A percentile compares a stretch with the other conserved stretches of the same genome.
phyloP scores from a whole-genome alignment of 2,888 invertebrate genomes.

The Hybos culiciformis region DNA sequence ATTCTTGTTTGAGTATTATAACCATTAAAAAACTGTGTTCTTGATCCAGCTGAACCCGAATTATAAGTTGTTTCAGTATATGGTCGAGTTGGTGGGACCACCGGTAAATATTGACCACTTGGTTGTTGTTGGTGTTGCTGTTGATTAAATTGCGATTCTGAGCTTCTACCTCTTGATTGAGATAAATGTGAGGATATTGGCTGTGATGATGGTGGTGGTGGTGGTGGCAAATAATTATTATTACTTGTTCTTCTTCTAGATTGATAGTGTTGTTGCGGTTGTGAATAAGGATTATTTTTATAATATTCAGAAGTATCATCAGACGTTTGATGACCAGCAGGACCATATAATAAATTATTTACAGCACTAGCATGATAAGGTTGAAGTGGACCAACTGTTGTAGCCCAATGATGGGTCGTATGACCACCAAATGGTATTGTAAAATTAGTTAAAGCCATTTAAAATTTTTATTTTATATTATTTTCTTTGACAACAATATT shows the following conservation, averaged over 20 bases:
- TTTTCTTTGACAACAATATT: no score
- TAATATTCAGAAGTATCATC: conserved; percentile 25
- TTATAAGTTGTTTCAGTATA: neutral
- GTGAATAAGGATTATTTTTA: conserved; percentile 34
- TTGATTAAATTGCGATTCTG: conserved; percentile 2
- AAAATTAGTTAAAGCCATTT: conserved; percentile 34
- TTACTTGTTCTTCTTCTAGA: conserved; percentile 5
- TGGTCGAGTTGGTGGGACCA: conserved; percentile 18
- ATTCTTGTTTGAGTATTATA: conserved; percentile 10
- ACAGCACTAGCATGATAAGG: conserved; percentile 32
- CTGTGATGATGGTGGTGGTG: conserved; percentile 15
- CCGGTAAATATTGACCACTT: conserved; percentile 12
- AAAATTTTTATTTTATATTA: conserved; percentile 1
- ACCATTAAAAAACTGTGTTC: conserved; percentile 10
- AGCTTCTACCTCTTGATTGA: neutral
- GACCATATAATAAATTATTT: conserved; percentile 33
- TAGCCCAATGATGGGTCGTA: conserved; percentile 28
- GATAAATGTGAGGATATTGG: neutral
- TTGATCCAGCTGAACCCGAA: conserved; percentile 7
- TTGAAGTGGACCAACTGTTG: conserved; percentile 30
- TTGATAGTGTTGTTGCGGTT: conserved; percentile 22
- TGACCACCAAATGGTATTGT: conserved; percentile 31
- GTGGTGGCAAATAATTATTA: conserved; percentile 30
- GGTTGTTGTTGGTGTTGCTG: conserved; percentile 10
- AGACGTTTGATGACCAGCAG: conserved; percentile 33